phyloP scores from a whole-genome alignment of 2,113 vertebrate species.

The Taurulus bubalis region DNA sequence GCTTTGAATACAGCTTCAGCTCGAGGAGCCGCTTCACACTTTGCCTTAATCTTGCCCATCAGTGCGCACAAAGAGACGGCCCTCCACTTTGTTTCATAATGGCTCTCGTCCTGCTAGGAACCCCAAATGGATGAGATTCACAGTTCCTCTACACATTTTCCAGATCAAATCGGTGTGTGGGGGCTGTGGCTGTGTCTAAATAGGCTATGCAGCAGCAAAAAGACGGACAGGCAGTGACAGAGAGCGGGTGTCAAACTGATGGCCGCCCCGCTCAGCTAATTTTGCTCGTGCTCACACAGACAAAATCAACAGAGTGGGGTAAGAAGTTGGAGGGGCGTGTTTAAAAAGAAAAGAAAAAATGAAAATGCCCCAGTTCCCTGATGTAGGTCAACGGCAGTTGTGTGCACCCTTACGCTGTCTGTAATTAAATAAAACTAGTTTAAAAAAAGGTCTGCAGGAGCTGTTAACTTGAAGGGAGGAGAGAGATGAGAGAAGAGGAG shows the following conservation, averaged over 20 bases:
- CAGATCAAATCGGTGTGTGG: slow-evolving; percentile 56
- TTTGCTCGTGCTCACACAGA: slow-evolving; percentile 59
- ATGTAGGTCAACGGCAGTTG: slow-evolving; percentile 81
- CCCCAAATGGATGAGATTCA: slow-evolving; percentile 41
- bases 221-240: background rate
- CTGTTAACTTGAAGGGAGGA: slow-evolving; percentile 48
- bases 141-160: slow-evolving; percentile 40
- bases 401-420: slow-evolving; percentile 71
- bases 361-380: slow-evolving; percentile 77
- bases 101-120: slow-evolving; percentile 40
- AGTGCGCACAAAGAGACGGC: slow-evolving; percentile 50
- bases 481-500: slow-evolving; percentile 34
- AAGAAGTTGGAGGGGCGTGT: slow-evolving; percentile 59
- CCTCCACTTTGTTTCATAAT: slow-evolving; percentile 62
- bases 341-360: background rate
- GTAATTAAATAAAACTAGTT: slow-evolving; percentile 80
- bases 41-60: slow-evolving; percentile 62
- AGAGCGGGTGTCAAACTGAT: slow-evolving; percentile 43
- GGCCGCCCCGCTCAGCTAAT: slow-evolving; percentile 64
- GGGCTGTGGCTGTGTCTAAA: slow-evolving; percentile 18
- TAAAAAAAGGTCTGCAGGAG: slow-evolving; percentile 70
- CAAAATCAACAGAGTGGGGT: slow-evolving; percentile 77
- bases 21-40: slow-evolving; percentile 49
- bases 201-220: slow-evolving; percentile 9
- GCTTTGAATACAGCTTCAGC: slow-evolving; percentile 50